Evolutionary conservation across 2,888 invertebrate genomes (phyloP), one percentile per base, ranked within the genome.

Genomic region (Germaria angustata): DNA sequence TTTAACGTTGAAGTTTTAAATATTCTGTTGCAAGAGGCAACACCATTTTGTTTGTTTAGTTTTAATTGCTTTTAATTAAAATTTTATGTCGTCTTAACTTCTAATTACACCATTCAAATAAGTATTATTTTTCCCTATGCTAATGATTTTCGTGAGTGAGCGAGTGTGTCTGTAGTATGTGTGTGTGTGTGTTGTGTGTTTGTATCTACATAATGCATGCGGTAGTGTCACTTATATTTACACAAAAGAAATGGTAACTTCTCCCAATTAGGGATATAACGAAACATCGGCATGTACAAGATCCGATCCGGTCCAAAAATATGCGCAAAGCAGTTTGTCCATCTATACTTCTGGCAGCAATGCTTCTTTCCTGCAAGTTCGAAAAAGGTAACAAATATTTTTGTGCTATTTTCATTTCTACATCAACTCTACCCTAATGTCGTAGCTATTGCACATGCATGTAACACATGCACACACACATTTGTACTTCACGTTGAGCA

Each of bases 21-120:
- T 72, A 79, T 72, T 57, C 49, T 36, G 32, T 57, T 66, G 51
- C 55, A 63, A 75, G 63, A 73, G 78, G 39, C 81, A 78, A 69
- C 78, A 75, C 44, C 13, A 68, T 76, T 78, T 65, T 81, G 78
- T 81, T 81, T 78, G 81, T 81, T 81, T 75, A 81, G 78, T 81
- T 81, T 81, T 78, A 81, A 81, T 81, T 81, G 81, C 81, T 81
- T 81, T 81, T 81, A 81, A 81, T 81, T 81, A 78, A 81, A 78
- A 81, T 81, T 78, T 81, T 73, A 81, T 81, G 78, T 81, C 78
- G 69, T 81, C 81, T 78, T 78, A 81, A 81, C 78, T 81, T 78
- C 73, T 81, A 81, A 81, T 81, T 78, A 78, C 81, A 78, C 81
- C 81, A 73, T 78, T 81, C 81, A 73, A 81, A 78, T 81, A 51